Conservation (phyloP, 2,113 vertebrate genomes). For the Vimba vimba region DNA sequence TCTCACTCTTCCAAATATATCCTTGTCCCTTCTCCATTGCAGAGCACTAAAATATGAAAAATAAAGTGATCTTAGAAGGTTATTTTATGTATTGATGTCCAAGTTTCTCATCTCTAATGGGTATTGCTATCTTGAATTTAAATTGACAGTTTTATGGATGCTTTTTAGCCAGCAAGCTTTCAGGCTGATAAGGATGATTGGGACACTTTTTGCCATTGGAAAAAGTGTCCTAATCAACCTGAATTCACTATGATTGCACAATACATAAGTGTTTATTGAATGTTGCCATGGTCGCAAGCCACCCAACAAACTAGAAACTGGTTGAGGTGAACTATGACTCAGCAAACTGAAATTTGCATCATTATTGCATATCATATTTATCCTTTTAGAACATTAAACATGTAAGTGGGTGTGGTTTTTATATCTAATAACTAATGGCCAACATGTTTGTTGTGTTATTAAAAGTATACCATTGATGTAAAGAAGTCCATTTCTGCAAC, state of each 20-base stretch:
- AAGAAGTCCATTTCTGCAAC: neutral
- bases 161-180: neutral
- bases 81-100: neutral
- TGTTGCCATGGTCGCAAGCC: neutral
- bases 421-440: neutral
- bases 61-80: neutral
- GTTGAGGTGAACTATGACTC: slow-evolving; percentile 1
- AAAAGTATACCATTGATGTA: neutral
- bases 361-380: neutral
- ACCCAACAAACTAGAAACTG: neutral
- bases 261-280: neutral
- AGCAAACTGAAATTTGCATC: neutral
- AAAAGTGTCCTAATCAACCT: no score
- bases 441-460: neutral
- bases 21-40: neutral
- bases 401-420: neutral
- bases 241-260: no score
- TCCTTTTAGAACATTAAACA: no score
- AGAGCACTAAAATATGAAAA: neutral
- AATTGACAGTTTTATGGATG: neutral
- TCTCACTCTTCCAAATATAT: neutral
- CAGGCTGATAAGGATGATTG: neutral
- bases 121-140: neutral
- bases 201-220: no score
- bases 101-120: neutral